phyloP scores from a whole-genome alignment of 2,797 vertebrate species.

The Typhlichthys subterraneus region DNA sequence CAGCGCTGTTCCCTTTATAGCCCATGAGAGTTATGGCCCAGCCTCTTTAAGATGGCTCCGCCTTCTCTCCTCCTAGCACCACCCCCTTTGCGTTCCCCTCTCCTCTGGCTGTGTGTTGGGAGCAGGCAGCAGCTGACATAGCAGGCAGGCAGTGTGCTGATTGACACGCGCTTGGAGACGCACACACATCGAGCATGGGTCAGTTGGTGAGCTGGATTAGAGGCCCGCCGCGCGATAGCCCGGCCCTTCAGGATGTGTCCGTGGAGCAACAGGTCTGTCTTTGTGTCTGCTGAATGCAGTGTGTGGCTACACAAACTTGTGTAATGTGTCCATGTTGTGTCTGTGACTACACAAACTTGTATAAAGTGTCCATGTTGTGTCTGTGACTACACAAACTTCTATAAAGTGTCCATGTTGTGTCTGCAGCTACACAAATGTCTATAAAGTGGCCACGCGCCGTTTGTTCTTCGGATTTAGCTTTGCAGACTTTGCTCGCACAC shows the following conservation, averaged over 20 bases:
- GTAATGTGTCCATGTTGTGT: slow-evolving; percentile 27
- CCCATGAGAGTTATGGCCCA: slow-evolving; percentile 35
- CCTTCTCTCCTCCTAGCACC: slow-evolving; percentile 25
- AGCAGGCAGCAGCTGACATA: slow-evolving; percentile 67
- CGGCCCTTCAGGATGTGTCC: slow-evolving; percentile 67
- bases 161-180: slow-evolving; percentile 39
- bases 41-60: slow-evolving; percentile 27
- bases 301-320: slow-evolving; percentile 15
- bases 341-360: neutral
- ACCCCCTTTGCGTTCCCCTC: neutral
- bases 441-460: too few species aligned
- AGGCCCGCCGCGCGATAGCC: slow-evolving; percentile 59
- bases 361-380: neutral
- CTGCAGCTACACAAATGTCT: neutral
- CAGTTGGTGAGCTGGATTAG: slow-evolving; percentile 79
- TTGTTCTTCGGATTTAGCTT: neutral
- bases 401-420: slow-evolving; percentile 27
- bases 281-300: neutral
- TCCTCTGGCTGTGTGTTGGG: slow-evolving; percentile 47
- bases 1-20: slow-evolving; percentile 63
- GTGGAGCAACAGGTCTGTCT: slow-evolving; percentile 77
- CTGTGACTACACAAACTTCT: slow-evolving; percentile 3
- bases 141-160: slow-evolving; percentile 33
- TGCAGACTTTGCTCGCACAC: too few species aligned
- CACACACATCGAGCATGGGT: slow-evolving; percentile 70